Conservation (phyloP, 2,888 invertebrate genomes). For the Lutraria lutraria region DNA sequence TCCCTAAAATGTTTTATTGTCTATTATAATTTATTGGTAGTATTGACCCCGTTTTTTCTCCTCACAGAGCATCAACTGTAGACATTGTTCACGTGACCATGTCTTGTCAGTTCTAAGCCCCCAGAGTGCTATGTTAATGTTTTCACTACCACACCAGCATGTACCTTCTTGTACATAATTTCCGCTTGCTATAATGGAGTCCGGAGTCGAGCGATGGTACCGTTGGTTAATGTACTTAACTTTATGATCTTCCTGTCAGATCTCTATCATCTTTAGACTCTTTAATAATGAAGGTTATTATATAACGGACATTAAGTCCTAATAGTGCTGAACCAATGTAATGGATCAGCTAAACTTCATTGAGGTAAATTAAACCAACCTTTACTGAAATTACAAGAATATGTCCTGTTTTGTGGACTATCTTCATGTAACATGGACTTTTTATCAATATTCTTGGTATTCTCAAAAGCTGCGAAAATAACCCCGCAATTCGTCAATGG, state of each 20-base stretch:
- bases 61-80: too few relatives aligned
- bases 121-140: neutral
- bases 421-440: too few relatives aligned
- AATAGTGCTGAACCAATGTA: neutral
- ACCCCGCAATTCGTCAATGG: too few relatives aligned
- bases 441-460: too few relatives aligned
- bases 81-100: neutral
- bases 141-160: neutral
- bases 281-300: neutral
- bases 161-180: conserved; percentile 9
- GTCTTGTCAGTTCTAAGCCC: neutral
- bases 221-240: neutral
- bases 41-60: too few relatives aligned
- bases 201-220: neutral
- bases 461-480: too few relatives aligned
- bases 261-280: neutral
- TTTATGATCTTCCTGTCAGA: neutral
- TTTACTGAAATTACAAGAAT: too few relatives aligned
- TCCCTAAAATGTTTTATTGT: neutral
- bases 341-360: too few relatives aligned
- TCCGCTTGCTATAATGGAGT: neutral
- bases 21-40: too few relatives aligned
- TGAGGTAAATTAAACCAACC: too few relatives aligned
- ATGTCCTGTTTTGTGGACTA: too few relatives aligned
- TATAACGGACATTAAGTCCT: neutral